A percentile compares a stretch with the other conserved stretches of the same genome.
phyloP scores from a whole-genome alignment of 2,888 invertebrate genomes.

The Drosophila pegasa region DNA sequence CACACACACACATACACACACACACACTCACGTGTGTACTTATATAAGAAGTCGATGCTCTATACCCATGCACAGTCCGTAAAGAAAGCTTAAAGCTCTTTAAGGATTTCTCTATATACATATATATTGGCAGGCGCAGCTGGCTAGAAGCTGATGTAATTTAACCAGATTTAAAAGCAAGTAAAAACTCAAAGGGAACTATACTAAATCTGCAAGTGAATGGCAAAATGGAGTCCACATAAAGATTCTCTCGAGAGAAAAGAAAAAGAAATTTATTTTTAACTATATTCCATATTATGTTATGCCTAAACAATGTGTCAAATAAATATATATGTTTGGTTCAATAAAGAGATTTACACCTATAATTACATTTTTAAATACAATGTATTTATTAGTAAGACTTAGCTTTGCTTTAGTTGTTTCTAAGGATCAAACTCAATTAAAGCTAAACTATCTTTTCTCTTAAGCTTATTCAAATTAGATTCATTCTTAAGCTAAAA shows the following conservation, averaged over 20 bases:
- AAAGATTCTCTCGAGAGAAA: not conserved
- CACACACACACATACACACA: conserved; percentile 14
- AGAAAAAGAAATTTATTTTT: not conserved
- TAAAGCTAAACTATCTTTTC: too few species aligned
- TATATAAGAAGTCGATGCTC: not conserved
- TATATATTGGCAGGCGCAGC: not conserved
- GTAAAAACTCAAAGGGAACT: not conserved
- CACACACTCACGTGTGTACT: not conserved
- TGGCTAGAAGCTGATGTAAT: not conserved
- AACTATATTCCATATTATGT: not conserved
- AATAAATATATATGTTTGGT: too few species aligned
- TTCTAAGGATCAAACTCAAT: too few species aligned
- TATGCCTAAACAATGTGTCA: not conserved
- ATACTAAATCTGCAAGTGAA: not conserved
- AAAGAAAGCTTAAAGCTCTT: conserved; percentile 1
- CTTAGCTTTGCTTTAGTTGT: too few species aligned
- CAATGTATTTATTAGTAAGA: too few species aligned
- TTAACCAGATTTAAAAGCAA: not conserved
- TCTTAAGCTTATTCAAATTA: too few species aligned
- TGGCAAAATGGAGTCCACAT: too few species aligned
- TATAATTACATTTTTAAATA: too few species aligned
- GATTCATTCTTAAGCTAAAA: too few species aligned
- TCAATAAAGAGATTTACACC: too few species aligned
- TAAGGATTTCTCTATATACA: too few species aligned
- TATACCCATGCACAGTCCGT: not conserved